Evolutionary conservation across 2,113 vertebrate genomes (phyloP), one percentile per base, ranked within the genome.

Genomic region (Sebastes fasciatus): DNA sequence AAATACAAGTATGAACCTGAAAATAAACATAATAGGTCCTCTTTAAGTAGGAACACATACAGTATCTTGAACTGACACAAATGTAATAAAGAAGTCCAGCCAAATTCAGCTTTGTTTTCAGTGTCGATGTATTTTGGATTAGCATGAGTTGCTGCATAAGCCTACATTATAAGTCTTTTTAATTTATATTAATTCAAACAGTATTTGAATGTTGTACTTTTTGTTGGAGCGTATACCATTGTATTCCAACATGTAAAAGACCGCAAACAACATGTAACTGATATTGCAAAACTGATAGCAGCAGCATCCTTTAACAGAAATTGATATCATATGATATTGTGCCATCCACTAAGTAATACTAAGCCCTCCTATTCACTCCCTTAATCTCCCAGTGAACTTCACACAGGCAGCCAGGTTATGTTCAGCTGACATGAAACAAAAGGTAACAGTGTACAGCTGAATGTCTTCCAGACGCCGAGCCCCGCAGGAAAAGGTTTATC

Each of bases 341-440:
- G 42, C 21, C 65, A 77, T 74, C 66, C 54, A 45, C 54, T 75
- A 57, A 74, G 63, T 80, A 74, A 57, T 67, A 60, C 46, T 80
- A 63, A 79, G 40, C 49, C 58, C 66, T 54, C 19, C 43, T 63
- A 62, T 68, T 75, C 70, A 74, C 69, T 79, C 57, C 34, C 64
- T 42, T 80, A 84, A 88, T 86, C 70, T 88, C 21, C 49, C 19
- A 11, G 45, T 64, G 73, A 89, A 75, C 70, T 79, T 79, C 23
- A 45, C 46, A 71, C 43, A 49, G n/a, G 57, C 61, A 70, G 80
- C 73, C 67, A 77, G 40, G 64, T 84, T 77, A 45, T 74, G 68
- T 87, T 65, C 73, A 62, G 54, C 58, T 88, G 82, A 77, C 58
- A 43, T 60, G 57, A 73, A 85, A 88, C 72, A 86, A 80, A 85